Base-by-base conservation (phyloP, 2,113 vertebrate species). In the Chaetorhynchus papuensis region DNA sequence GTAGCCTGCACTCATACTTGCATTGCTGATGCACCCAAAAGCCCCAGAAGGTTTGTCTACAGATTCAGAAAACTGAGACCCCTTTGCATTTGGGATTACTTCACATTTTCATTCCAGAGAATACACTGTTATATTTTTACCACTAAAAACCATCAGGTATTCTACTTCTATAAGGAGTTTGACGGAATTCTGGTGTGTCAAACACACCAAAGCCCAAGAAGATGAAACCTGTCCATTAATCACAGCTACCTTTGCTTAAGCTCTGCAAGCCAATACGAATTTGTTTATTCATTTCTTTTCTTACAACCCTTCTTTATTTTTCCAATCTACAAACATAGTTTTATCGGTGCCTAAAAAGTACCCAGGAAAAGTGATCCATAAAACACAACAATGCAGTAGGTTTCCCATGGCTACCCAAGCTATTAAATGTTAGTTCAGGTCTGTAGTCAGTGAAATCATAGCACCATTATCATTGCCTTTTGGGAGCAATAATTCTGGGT, bases 401-500 rank as follows among this genome's bases (percentile, higher is more conserved):
- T 91, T 94, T 94, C 70, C 70, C 89, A 68, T 70, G 92, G 80
- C 86, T 91, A 69, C 85, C 44, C 77, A 57, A 87, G 89, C 87
- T 65, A 53, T 94, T 64, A 87, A 89, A 76, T 72, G 65, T 83
- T 93, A 79, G 89, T 13, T 91, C 39, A 68, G 83, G 53, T 69
- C 83, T 85, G 72, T 28, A 82, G 83, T 83, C 92, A 89, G 77
- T 92, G 88, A 93, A 93, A 91, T 84, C 80, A 50, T 37, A 87
- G 26, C 86, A 72, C 31, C 65, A 72, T 68, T 89, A 65, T 56
- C 77, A 30, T 4, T 81, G 83, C 83, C 90, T 83, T 54, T 69
- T 52, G 80, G 95, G 89, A 96, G 92, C 75, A 89, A 84, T 78
- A 92, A 41, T 39, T 87, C 87, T 95, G 96, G 96, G 96, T 96